A percentile compares a stretch with the other conserved stretches of the same genome.
Evolutionary conservation across 2,888 invertebrate species (phyloP).

Genomic region (Folsomia candida): DNA sequence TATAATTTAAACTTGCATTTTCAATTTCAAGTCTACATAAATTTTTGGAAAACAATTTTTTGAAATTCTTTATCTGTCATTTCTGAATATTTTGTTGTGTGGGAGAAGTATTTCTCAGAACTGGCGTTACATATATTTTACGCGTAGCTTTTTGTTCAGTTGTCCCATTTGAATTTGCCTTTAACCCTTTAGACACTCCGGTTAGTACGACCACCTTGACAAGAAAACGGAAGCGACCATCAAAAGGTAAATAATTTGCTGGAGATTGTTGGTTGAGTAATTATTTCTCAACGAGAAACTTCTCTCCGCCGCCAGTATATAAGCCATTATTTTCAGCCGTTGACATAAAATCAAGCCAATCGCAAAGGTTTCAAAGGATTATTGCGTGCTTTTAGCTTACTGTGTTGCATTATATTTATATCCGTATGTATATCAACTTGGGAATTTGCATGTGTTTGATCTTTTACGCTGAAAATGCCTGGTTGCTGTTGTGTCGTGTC

Average conservation of each 20-base stretch:
- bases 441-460: conserved; percentile 17
- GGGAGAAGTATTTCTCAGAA: too few relatives aligned
- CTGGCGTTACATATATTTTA: too few relatives aligned
- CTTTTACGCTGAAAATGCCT: not conserved
- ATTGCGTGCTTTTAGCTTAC: too few relatives aligned
- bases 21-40: too few relatives aligned
- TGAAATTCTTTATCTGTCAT: too few relatives aligned
- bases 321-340: not conserved
- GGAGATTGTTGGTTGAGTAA: not conserved
- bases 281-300: not conserved
- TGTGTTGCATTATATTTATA: not conserved
- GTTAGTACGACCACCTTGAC: conserved; percentile 41
- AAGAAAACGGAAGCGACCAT: conserved; percentile 73
- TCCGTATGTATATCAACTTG: not conserved
- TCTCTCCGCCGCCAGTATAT: too few relatives aligned
- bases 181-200: conserved; percentile 33
- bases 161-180: too few relatives aligned
- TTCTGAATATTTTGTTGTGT: too few relatives aligned
- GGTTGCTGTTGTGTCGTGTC: not conserved
- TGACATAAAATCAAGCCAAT: not conserved
- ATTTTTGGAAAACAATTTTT: too few relatives aligned
- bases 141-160: too few relatives aligned
- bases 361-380: not conserved
- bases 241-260: conserved; percentile 60
- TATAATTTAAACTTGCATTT: conserved; percentile 9